Conservation (phyloP, 92 coral and sea anemone species). For the Hydrozoanthus gracilis region DNA sequence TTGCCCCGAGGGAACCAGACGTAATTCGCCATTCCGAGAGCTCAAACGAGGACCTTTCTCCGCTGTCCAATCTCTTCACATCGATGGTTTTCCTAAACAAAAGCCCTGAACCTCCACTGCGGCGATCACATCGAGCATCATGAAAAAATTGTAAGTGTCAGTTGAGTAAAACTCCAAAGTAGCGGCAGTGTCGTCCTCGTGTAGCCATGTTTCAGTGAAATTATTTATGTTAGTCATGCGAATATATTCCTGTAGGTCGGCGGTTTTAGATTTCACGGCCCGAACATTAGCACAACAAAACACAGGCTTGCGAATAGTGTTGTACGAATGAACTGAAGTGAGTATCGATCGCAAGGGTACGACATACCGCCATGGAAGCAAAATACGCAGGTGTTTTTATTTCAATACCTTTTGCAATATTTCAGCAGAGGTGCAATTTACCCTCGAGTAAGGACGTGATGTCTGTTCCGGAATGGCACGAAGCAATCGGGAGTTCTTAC, state of each 20-base stretch:
- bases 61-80: not conserved
- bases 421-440: too few species aligned
- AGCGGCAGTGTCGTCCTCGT: conserved; percentile 47
- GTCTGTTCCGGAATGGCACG: too few species aligned
- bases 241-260: conserved; percentile 48
- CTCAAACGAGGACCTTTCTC: not conserved
- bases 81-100: conserved; percentile 20
- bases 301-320: too few species aligned
- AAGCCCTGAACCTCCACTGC: conserved; percentile 43
- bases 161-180: conserved; percentile 50
- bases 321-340: too few species aligned
- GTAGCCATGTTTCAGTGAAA: conserved; percentile 54
- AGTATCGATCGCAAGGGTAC: too few species aligned
- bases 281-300: conserved; percentile 39
- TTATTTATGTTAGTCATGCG: conserved; percentile 22
- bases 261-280: conserved; percentile 47
- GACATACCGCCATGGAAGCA: too few species aligned
- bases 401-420: too few species aligned
- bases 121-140: conserved; percentile 26
- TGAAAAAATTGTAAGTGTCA: conserved; percentile 52
- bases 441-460: too few species aligned
- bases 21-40: not conserved
- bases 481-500: too few species aligned
- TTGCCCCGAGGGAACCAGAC: not conserved
- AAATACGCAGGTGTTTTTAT: too few species aligned